Conservation (phyloP, 1,140 invertebrate genomes). For the Drosophila insularis region DNA sequence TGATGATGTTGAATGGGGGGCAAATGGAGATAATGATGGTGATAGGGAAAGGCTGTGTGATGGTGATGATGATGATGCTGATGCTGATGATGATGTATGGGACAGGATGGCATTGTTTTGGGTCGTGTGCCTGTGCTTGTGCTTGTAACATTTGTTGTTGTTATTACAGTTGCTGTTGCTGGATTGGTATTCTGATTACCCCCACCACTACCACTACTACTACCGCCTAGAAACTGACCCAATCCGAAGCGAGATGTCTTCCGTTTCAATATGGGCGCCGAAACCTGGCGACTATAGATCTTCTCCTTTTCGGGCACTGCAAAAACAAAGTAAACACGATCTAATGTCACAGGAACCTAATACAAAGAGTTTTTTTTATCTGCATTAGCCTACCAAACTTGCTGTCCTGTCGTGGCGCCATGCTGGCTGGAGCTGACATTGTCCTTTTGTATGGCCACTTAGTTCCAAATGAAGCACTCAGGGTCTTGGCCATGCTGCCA, state of each 20-base stretch:
- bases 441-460: conserved; percentile 98
- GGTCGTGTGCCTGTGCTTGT: conserved; percentile 41
- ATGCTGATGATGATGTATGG: conserved; percentile 72
- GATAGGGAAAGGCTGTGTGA: conserved; percentile 62
- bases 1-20: no score
- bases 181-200: conserved; percentile 68
- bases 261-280: conserved; percentile 93
- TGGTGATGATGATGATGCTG: conserved; percentile 59
- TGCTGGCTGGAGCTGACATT: conserved; percentile 93
- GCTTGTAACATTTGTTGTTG: conserved; percentile 29
- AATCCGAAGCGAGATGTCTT: conserved; percentile 95
- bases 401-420: conserved; percentile 89
- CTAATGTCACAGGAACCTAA: neutral
- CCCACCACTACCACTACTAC: conserved; percentile 76
- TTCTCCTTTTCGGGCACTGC: conserved; percentile 91
- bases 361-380: neutral
- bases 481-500: conserved; percentile 87
- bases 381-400: conserved; percentile 86
- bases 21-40: conserved; percentile 37
- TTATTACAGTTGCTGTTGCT: conserved; percentile 75
- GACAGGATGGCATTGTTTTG: conserved; percentile 64
- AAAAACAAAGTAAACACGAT: neutral
- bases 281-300: conserved; percentile 93
- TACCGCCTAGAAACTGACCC: conserved; percentile 89
- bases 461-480: conserved; percentile 94